These are phyloP conservation scores for Cyphomyrmex costatus DNA, from an alignment of 1,140 invertebrate genomes.

Conservation along the genomic window DNA sequence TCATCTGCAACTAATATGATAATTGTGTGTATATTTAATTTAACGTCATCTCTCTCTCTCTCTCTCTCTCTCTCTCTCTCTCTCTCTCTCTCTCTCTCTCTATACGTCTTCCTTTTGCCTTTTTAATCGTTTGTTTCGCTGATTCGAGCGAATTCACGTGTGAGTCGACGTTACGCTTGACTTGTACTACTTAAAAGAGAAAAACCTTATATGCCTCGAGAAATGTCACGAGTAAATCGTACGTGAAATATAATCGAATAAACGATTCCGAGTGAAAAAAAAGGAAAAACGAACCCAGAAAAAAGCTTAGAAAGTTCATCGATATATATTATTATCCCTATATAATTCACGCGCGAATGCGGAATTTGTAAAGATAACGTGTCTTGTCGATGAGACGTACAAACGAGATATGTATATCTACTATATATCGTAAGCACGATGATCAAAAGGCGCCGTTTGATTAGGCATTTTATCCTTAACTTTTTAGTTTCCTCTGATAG, in stretches of 20 bases:
- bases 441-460: background rate
- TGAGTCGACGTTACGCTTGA: background rate
- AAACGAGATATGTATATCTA: background rate
- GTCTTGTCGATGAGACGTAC: background rate
- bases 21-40: background rate
- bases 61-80: too few relatives aligned
- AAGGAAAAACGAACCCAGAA: background rate
- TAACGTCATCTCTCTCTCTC: background rate
- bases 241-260: conserved; percentile 21
- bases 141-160: background rate
- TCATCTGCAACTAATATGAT: background rate
- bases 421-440: background rate
- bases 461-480: background rate
- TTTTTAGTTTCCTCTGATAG: background rate
- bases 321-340: background rate
- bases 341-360: background rate
- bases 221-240: background rate
- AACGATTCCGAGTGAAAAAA: conserved; percentile 29
- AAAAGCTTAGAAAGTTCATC: background rate
- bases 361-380: background rate
- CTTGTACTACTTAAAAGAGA: background rate
- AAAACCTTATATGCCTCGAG: background rate
- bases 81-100: too few relatives aligned
- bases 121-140: background rate
- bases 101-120: background rate